Evolutionary conservation across 2,113 vertebrate species (phyloP).

Genomic region (Bagarius yarrelli): DNA sequence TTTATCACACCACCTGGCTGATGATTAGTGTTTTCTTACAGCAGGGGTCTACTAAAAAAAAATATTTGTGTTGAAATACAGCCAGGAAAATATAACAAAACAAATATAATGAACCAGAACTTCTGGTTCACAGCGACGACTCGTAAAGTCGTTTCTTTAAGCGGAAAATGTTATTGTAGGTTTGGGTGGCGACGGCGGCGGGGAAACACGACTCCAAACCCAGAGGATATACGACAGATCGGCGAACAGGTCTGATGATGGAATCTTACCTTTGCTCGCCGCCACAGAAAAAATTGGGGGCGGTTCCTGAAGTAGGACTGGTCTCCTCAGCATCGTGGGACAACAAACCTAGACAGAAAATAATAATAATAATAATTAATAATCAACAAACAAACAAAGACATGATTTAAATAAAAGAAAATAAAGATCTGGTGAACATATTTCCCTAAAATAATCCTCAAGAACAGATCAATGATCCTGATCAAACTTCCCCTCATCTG

Average conservation of each 20-base stretch:
- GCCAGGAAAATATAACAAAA: too few species aligned
- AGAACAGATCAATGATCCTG: too few species aligned
- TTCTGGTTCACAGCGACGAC: neutral
- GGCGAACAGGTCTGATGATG: neutral
- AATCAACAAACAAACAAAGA: neutral
- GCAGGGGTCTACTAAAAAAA: neutral
- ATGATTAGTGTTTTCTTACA: neutral
- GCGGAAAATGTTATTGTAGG: neutral
- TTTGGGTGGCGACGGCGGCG: neutral
- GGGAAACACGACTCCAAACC: too few species aligned
- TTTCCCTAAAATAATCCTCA: too few species aligned
- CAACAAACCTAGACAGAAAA: conserved; percentile 63
- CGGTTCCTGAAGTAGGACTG: conserved; percentile 36
- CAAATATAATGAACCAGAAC: too few species aligned
- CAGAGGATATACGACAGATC: neutral
- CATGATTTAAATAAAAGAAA: neutral
- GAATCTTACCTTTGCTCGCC: conserved; percentile 41
- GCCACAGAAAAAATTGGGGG: conserved; percentile 58
- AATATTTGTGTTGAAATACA: too few species aligned
- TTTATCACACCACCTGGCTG: neutral
- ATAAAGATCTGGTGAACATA: too few species aligned
- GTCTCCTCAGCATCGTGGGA: conserved; percentile 60
- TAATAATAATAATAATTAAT: neutral
- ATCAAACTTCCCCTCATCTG: too few species aligned
- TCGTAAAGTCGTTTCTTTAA: neutral